These are phyloP conservation scores for Himalopsyche tibetana DNA, from an alignment of 2,888 invertebrate species.

Conservation along the genomic window DNA sequence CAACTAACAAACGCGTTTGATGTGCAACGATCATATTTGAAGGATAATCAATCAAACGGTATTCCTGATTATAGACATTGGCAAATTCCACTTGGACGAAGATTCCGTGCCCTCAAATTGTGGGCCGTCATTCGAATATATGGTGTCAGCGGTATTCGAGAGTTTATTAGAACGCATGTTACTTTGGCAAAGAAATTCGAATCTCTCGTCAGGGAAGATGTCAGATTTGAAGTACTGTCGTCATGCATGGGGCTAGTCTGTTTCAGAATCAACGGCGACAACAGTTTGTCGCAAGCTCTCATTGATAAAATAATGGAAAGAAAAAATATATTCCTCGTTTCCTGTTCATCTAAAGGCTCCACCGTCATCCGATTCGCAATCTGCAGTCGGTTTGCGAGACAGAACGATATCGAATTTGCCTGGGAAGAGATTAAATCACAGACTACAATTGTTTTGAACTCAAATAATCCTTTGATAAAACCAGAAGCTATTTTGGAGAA, in stretches of 20 bases:
- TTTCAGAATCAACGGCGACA: slow-evolving; percentile 88
- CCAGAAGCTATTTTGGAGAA: slow-evolving; percentile 39
- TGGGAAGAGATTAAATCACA: slow-evolving; percentile 82
- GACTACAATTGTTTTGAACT: slow-evolving; percentile 70
- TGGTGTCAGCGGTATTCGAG: slow-evolving; percentile 88
- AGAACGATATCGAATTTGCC: slow-evolving; percentile 85
- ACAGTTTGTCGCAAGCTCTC: slow-evolving; percentile 82
- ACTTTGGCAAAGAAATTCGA: slow-evolving; percentile 88
- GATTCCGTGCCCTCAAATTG: slow-evolving; percentile 93
- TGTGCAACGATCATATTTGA: slow-evolving; percentile 92
- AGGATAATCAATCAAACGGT: slow-evolving; percentile 82
- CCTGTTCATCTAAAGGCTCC: slow-evolving; percentile 82
- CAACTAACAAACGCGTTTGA: slow-evolving; percentile 90
- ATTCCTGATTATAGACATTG: slow-evolving; percentile 85
- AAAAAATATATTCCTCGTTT: slow-evolving; percentile 88
- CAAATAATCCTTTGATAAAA: not conserved
- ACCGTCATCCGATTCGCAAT: slow-evolving; percentile 89
- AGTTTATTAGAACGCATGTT: slow-evolving; percentile 86
- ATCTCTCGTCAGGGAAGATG: slow-evolving; percentile 81
- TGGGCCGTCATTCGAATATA: slow-evolving; percentile 93
- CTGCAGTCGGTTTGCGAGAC: slow-evolving; percentile 84
- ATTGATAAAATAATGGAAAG: slow-evolving; percentile 84
- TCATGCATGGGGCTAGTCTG: slow-evolving; percentile 90
- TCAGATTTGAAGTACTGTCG: slow-evolving; percentile 86
- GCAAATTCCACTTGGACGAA: slow-evolving; percentile 91